Conservation (phyloP, 1,140 invertebrate species). For the Leptinotarsa undecemlineata region DNA sequence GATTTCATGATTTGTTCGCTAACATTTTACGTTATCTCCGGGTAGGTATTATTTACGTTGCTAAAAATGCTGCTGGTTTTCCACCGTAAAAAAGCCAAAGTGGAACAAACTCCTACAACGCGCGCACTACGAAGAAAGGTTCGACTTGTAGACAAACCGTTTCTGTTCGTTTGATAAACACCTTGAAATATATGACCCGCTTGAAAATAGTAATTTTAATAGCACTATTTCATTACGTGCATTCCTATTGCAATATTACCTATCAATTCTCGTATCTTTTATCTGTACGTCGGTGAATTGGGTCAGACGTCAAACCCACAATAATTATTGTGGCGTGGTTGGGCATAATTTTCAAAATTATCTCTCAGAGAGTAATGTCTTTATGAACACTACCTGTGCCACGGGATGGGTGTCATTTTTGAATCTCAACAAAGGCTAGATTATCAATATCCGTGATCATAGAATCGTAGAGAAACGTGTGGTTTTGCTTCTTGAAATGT, state of each 20-base stretch:
- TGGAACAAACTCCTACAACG: slow-evolving; percentile 20
- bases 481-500: too few species aligned
- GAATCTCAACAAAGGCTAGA: background rate
- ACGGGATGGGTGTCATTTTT: background rate
- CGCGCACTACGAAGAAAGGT: slow-evolving; percentile 1
- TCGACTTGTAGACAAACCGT: background rate
- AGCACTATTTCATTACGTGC: slow-evolving; percentile 30
- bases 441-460: too few species aligned
- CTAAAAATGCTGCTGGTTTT: slow-evolving; percentile 14
- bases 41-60: slow-evolving; percentile 16
- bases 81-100: slow-evolving; percentile 4
- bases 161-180: slow-evolving; percentile 11
- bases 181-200: slow-evolving; percentile 14
- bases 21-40: slow-evolving; percentile 27
- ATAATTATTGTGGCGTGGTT: slow-evolving; percentile 16
- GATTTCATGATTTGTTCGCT: slow-evolving; percentile 28
- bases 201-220: slow-evolving; percentile 30
- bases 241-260: slow-evolving; percentile 31
- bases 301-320: slow-evolving; percentile 25
- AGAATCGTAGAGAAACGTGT: too few species aligned
- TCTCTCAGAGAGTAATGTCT: background rate
- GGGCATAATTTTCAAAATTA: slow-evolving; percentile 3
- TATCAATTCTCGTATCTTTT: slow-evolving; percentile 34
- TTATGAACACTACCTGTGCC: background rate
- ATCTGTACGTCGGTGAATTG: slow-evolving; percentile 13